Conservation (phyloP, 2,113 vertebrate genomes). For the Monopterus albus region DNA sequence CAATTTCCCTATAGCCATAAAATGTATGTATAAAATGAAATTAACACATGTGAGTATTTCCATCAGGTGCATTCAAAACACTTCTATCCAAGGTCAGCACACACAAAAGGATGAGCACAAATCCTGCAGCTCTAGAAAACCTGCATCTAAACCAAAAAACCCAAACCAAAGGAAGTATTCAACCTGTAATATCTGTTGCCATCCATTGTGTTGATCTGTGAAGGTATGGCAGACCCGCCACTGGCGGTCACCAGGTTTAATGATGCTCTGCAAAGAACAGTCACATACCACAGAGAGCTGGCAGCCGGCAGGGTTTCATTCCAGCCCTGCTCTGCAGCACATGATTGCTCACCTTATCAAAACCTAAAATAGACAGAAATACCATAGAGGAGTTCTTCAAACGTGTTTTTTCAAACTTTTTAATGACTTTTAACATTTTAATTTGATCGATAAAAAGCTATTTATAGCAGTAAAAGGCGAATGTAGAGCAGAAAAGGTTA, state of each 20-base stretch:
- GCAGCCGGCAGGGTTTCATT: slow-evolving; percentile 10
- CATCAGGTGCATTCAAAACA: background rate
- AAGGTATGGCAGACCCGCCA: background rate
- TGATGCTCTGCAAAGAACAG: slow-evolving; percentile 22
- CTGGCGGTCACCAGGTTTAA: background rate
- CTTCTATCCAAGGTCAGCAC: background rate
- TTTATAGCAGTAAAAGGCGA: background rate
- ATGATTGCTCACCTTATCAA: slow-evolving; percentile 19
- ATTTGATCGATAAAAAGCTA: no score
- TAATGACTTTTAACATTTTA: no score
- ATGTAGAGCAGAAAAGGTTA: background rate
- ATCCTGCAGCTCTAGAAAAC: slow-evolving; percentile 33
- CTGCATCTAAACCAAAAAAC: no score
- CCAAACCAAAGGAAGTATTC: slow-evolving; percentile 10
- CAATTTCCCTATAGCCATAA: no score
- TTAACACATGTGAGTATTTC: background rate
- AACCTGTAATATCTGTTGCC: slow-evolving; percentile 1
- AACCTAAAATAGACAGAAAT: background rate
- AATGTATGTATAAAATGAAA: no score
- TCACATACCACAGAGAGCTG: slow-evolving; percentile 4
- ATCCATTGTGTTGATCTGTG: background rate
- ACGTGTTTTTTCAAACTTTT: no score
- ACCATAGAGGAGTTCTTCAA: background rate
- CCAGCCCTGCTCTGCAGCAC: slow-evolving; percentile 10
- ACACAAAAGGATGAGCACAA: background rate